Percentiles rank a stretch among this genome's conserved stretches.
Conservation (phyloP, 2,113 vertebrate species). For the Microtus pennsylvanicus region DNA sequence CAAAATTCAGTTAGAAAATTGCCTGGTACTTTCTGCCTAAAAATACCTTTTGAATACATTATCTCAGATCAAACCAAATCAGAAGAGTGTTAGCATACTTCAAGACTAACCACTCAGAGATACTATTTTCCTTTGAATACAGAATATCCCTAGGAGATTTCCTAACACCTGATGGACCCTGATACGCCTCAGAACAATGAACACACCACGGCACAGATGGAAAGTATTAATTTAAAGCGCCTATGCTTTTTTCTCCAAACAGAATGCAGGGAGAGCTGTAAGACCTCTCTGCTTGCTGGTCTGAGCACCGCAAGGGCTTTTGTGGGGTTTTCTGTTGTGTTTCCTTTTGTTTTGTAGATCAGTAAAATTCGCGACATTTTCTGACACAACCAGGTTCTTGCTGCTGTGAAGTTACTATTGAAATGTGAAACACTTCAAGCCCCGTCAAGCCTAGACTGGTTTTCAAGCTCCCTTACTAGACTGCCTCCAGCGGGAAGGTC, state of each 20-base stretch:
- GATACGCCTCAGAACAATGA: not conserved
- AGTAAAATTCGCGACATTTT: conserved; percentile 39
- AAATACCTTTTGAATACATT: not conserved
- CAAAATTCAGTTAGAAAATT: conserved; percentile 44
- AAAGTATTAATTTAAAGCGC: not conserved
- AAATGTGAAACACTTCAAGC: not conserved
- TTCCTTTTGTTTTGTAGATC: not conserved
- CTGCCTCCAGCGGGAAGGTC: not conserved
- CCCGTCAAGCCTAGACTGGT: not conserved
- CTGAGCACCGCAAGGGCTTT: not conserved
- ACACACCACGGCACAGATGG: not conserved
- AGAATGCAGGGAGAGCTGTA: not conserved
- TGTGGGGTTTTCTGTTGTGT: not conserved
- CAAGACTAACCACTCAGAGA: conserved; percentile 26
- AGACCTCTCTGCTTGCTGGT: not conserved
- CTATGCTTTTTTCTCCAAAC: not conserved
- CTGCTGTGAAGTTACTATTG: not conserved
- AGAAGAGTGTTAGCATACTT: not conserved
- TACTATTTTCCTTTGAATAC: conserved; percentile 42
- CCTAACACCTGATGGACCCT: not conserved
- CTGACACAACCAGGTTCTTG: not conserved
- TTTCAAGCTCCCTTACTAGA: not conserved
- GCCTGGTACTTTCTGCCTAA: not conserved
- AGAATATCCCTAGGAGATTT: conserved; percentile 29
- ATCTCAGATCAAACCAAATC: conserved; percentile 48